Percentiles rank a stretch among this genome's conserved stretches.
Conservation (phyloP, 2,888 invertebrate genomes). For the Ctenicera cuprea region DNA sequence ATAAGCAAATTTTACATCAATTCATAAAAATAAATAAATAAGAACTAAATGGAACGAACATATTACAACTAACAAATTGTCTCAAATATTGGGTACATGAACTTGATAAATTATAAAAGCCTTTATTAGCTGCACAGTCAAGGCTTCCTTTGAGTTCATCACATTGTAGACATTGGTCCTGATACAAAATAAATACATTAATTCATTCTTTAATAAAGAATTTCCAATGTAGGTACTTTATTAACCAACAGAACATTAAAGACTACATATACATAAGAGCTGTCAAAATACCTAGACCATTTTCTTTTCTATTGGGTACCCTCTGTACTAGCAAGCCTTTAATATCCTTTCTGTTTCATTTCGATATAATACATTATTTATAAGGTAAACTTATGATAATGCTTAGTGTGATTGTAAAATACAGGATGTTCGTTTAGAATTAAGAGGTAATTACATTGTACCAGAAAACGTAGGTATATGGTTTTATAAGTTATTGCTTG, state of each 20-base stretch:
- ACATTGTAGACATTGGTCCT: constrained; percentile 37
- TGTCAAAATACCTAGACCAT: background rate
- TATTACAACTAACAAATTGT: background rate
- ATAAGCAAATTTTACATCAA: constrained; percentile 10
- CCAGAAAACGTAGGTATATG: too few relatives aligned
- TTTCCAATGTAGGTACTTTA: background rate
- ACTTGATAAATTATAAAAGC: constrained; percentile 19
- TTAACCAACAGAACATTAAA: background rate
- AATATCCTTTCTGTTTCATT: too few relatives aligned
- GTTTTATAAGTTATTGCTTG: too few relatives aligned
- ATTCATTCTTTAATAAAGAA: background rate
- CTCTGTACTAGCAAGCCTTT: too few relatives aligned
- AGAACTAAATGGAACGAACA: constrained; percentile 16
- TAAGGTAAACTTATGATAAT: too few relatives aligned
- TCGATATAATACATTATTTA: too few relatives aligned
- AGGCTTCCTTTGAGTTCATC: constrained; percentile 32
- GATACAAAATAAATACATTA: constrained; percentile 19
- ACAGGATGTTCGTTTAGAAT: too few relatives aligned
- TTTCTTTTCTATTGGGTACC: too few relatives aligned
- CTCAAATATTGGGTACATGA: constrained; percentile 4
- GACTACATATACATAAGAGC: background rate
- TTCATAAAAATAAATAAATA: constrained; percentile 16
- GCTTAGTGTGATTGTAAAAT: too few relatives aligned
- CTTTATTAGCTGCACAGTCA: constrained; percentile 13
- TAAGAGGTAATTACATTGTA: too few relatives aligned